Evolutionary conservation across 2,113 vertebrate species (phyloP).

Genomic region (Nettapus auritus): DNA sequence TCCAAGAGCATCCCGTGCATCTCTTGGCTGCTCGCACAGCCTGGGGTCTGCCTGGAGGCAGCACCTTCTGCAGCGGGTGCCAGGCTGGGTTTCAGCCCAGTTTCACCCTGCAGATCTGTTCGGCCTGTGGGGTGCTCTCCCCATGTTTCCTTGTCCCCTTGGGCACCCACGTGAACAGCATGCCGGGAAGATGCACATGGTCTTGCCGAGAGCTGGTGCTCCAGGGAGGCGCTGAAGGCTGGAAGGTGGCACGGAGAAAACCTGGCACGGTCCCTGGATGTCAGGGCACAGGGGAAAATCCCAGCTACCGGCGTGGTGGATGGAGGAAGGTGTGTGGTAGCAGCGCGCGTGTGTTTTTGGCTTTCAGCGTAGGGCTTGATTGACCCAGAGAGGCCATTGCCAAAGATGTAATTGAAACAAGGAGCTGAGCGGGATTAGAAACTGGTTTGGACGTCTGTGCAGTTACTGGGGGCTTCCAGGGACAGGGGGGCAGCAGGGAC

Average conservation of each 20-base stretch:
- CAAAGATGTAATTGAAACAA: neutral
- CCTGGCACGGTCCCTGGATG: too few species aligned
- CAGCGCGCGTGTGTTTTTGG: neutral
- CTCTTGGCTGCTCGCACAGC: neutral
- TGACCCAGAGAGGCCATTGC: neutral
- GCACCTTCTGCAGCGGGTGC: neutral
- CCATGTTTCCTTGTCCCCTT: neutral
- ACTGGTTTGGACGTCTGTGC: neutral
- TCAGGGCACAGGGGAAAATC: neutral
- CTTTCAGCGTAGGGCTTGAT: neutral
- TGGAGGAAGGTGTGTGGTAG: neutral
- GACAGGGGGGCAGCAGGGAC: too few species aligned
- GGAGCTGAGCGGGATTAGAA: neutral
- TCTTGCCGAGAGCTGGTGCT: neutral
- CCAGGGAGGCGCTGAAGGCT: too few species aligned
- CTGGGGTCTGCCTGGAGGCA: neutral
- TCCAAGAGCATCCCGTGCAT: neutral
- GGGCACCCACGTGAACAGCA: neutral
- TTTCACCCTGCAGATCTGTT: neutral
- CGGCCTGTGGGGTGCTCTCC: neutral
- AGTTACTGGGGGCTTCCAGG: neutral
- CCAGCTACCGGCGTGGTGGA: neutral
- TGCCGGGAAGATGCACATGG: neutral
- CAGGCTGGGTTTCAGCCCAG: neutral
- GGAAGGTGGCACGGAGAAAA: neutral